Evolutionary conservation across 2,888 invertebrate genomes (phyloP).

Genomic region (Leucophenga maculata): DNA sequence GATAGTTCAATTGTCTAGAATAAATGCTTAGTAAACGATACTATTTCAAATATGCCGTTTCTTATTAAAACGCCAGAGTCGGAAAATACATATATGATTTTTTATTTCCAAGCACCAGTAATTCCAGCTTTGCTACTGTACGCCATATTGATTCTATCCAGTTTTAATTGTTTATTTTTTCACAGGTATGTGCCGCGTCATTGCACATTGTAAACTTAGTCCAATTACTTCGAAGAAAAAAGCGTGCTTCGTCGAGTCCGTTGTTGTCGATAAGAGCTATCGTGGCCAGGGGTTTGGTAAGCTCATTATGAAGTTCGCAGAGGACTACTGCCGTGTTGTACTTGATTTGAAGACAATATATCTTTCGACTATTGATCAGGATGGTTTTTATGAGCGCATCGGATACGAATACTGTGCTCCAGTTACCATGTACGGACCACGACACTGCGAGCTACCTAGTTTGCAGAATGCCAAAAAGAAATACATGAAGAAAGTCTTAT

Average conservation of each 20-base stretch:
- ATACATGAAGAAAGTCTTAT: slow-evolving; percentile 72
- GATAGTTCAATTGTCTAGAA: too few species aligned
- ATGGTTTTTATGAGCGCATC: slow-evolving; percentile 82
- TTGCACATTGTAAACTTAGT: slow-evolving; percentile 87
- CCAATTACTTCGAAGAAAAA: slow-evolving; percentile 79
- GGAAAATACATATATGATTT: too few species aligned
- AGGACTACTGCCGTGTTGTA: slow-evolving; percentile 80
- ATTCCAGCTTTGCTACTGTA: too few species aligned
- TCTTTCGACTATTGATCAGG: slow-evolving; percentile 82
- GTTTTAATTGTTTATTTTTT: too few species aligned
- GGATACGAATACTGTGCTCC: slow-evolving; percentile 81
- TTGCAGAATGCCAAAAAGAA: slow-evolving; percentile 70
- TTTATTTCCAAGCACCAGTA: too few species aligned
- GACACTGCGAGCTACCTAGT: slow-evolving; percentile 70
- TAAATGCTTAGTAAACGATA: too few species aligned
- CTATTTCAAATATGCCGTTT: too few species aligned
- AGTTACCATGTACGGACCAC: slow-evolving; percentile 79
- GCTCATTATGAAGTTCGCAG: slow-evolving; percentile 81
- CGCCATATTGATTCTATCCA: too few species aligned
- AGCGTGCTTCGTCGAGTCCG: slow-evolving; percentile 86
- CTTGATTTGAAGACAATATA: slow-evolving; percentile 79
- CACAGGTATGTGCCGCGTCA: slow-evolving; percentile 73
- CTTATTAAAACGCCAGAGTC: too few species aligned
- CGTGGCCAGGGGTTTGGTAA: slow-evolving; percentile 86
- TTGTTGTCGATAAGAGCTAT: slow-evolving; percentile 81